These are phyloP conservation scores for Rhabdornis inornatus DNA, from an alignment of 2,113 vertebrate genomes.

Conservation along the genomic window DNA sequence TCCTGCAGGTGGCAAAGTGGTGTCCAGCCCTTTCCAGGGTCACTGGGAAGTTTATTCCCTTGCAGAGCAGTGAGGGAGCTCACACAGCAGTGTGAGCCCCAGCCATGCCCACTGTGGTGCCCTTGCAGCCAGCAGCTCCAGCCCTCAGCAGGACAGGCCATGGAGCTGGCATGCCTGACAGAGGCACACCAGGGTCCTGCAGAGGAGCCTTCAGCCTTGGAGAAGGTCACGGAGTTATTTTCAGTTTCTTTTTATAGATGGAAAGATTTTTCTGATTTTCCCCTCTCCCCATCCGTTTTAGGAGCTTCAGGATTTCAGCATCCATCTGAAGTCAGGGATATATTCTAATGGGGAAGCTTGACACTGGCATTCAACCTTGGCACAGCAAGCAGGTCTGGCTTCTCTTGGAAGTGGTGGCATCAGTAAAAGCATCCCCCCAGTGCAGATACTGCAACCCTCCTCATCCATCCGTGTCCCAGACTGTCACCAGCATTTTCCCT, in stretches of 20 bases:
- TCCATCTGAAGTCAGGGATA: neutral
- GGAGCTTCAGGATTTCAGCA: neutral
- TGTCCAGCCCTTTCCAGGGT: neutral
- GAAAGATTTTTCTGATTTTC: neutral
- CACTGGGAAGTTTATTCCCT: neutral
- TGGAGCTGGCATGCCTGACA: neutral
- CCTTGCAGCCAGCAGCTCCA: neutral
- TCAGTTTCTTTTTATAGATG: neutral
- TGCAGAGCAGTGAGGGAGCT: neutral
- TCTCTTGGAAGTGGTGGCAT: neutral
- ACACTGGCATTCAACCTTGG: rapidly evolving
- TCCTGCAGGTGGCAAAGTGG: neutral
- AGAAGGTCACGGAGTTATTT: neutral
- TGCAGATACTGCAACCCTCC: neutral
- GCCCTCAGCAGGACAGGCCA: neutral
- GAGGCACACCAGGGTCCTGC: neutral
- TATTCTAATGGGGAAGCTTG: neutral
- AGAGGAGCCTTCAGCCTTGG: neutral
- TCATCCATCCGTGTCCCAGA: neutral
- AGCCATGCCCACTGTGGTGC: rapidly evolving
- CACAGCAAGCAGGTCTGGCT: rapidly evolving
- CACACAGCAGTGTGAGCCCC: neutral
- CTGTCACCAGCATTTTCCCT: neutral
- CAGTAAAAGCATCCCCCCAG: neutral
- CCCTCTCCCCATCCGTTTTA: rapidly evolving